A percentile compares a stretch with the other conserved stretches of the same genome.
Conservation (phyloP, 2,797 vertebrate species). For the Chaunax sp. region DNA sequence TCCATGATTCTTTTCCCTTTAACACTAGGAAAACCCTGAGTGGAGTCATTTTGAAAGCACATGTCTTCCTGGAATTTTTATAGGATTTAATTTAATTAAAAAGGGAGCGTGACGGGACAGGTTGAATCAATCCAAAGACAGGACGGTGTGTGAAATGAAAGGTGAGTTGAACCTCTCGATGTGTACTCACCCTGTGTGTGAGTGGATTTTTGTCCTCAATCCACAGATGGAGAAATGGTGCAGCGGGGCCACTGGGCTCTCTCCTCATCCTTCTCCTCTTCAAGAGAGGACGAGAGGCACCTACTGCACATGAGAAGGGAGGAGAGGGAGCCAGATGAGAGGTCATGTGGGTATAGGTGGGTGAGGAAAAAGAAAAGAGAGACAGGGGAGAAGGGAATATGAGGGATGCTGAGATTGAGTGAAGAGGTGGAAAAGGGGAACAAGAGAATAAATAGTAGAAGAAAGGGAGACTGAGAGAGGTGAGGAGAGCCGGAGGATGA, state of each 20-base stretch:
- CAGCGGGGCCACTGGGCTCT: slow-evolving; percentile 10
- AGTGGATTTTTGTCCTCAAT: neutral
- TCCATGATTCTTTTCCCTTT: no score
- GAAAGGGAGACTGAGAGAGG: slow-evolving; percentile 14
- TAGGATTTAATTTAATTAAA: no score
- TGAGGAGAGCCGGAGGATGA: neutral
- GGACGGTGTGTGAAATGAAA: slow-evolving; percentile 1
- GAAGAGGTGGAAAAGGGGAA: slow-evolving; percentile 35
- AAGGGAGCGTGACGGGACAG: neutral
- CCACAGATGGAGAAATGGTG: slow-evolving; percentile 25
- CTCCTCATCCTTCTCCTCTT: slow-evolving; percentile 19
- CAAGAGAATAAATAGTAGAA: slow-evolving; percentile 36
- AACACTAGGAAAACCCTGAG: no score
- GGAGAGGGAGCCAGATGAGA: slow-evolving; percentile 15
- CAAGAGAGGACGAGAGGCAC: slow-evolving; percentile 34
- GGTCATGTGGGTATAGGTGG: slow-evolving; percentile 3
- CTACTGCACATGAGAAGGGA: slow-evolving; percentile 24
- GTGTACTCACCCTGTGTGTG: slow-evolving; percentile 12
- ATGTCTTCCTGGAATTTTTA: no score
- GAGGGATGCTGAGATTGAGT: slow-evolving; percentile 44
- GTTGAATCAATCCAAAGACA: slow-evolving; percentile 3
- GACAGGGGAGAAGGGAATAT: slow-evolving; percentile 14
- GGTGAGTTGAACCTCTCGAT: slow-evolving; percentile 14
- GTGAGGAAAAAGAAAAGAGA: slow-evolving; percentile 22
- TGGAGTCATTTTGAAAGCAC: no score